Evolutionary conservation across 2,888 invertebrate genomes (phyloP).

Genomic region (Drosophila nr. perissopoda): DNA sequence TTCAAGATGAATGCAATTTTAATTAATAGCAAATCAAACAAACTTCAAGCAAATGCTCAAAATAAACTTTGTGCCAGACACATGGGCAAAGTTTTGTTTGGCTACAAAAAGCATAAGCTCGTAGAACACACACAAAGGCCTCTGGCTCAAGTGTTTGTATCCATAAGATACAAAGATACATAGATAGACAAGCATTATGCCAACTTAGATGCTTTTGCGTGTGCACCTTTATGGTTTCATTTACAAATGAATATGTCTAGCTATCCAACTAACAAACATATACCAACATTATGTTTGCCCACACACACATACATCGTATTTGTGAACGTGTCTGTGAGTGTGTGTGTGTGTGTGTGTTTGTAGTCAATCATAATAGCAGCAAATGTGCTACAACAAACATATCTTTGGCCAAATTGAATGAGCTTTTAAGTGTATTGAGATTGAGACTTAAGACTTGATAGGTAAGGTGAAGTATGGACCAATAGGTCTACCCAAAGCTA

Average conservation of each 20-base stretch:
- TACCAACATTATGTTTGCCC: slow-evolving; percentile 43
- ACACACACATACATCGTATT: slow-evolving; percentile 17
- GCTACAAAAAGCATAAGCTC: slow-evolving; percentile 62
- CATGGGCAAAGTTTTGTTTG: slow-evolving; percentile 51
- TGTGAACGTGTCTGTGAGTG: slow-evolving; percentile 14
- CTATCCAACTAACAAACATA: slow-evolving; percentile 26
- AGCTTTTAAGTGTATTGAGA: slow-evolving; percentile 74
- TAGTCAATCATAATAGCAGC: slow-evolving; percentile 75
- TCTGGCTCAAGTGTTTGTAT: slow-evolving; percentile 49
- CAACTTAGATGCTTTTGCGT: slow-evolving; percentile 32
- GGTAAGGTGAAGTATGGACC: not conserved
- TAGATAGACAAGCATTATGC: slow-evolving; percentile 20
- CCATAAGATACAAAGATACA: slow-evolving; percentile 36
- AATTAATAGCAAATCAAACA: slow-evolving; percentile 81
- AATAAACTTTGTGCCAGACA: slow-evolving; percentile 34
- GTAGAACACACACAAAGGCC: not conserved
- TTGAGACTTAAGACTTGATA: slow-evolving; percentile 36
- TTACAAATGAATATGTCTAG: slow-evolving; percentile 69
- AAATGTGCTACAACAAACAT: slow-evolving; percentile 67
- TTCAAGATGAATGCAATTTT: slow-evolving; percentile 81
- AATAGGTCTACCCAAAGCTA: slow-evolving; percentile 5
- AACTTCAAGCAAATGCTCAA: slow-evolving; percentile 59
- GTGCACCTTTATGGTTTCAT: slow-evolving; percentile 76
- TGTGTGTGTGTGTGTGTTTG: slow-evolving; percentile 19
- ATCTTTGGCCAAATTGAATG: slow-evolving; percentile 74